Evolutionary conservation across 2,797 vertebrate species (phyloP).

Genomic region (Podarcis siculus): DNA sequence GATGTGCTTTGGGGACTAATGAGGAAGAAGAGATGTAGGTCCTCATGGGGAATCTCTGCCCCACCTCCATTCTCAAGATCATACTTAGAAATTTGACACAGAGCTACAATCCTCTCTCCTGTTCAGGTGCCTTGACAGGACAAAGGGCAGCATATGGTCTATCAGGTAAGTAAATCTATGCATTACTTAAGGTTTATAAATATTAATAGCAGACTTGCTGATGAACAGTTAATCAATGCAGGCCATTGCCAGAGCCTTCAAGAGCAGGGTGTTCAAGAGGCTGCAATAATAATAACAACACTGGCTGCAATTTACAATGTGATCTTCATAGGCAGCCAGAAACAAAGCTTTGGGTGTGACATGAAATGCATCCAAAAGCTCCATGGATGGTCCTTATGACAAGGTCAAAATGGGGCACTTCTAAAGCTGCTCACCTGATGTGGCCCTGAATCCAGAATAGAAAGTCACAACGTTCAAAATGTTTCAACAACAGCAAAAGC

Average conservation of each 20-base stretch:
- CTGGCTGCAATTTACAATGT: not conserved
- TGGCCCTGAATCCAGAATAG: not conserved
- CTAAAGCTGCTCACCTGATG: not conserved
- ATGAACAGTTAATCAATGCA: conserved; percentile 28
- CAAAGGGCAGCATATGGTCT: conserved; percentile 52
- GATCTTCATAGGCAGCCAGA: conserved; percentile 10
- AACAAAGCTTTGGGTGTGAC: not conserved
- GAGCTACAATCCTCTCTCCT: not conserved
- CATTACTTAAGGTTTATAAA: conserved; percentile 61
- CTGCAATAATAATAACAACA: not conserved
- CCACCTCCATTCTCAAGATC: conserved; percentile 14
- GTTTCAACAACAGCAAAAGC: not conserved
- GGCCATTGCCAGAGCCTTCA: conserved; percentile 11
- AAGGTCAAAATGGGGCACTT: not conserved
- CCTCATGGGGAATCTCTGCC: not conserved
- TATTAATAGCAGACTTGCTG: conserved; percentile 52
- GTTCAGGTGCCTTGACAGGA: conserved; percentile 42
- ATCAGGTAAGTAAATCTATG: conserved; percentile 54
- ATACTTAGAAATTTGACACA: rapidly evolving
- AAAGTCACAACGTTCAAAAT: not conserved
- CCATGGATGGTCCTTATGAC: not conserved
- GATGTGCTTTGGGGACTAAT: conserved; percentile 65
- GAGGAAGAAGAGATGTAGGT: conserved; percentile 23
- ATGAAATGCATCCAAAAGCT: not conserved
- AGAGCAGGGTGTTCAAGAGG: not conserved